Conservation (phyloP, 2,797 vertebrate genomes). For the Streptopelia turtur region DNA sequence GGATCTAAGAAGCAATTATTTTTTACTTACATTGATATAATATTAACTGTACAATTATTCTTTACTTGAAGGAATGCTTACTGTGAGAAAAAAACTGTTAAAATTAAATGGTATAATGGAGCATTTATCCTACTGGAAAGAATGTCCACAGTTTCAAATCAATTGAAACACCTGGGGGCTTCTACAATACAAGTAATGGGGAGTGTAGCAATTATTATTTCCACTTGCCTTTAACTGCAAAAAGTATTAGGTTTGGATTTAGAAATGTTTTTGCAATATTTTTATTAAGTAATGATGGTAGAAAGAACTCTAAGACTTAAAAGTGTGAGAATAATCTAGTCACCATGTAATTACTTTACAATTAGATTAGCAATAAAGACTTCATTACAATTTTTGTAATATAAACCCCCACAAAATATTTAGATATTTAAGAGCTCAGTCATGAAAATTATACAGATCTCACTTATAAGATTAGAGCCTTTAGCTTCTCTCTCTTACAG, state of each 20-base stretch:
- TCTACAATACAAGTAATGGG: background rate
- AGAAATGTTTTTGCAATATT: background rate
- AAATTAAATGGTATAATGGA: background rate
- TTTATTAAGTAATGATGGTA: conserved; percentile 5
- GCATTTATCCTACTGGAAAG: background rate
- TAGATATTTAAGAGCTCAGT: background rate
- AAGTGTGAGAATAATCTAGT: conserved; percentile 23
- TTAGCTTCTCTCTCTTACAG: background rate
- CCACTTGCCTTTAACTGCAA: background rate
- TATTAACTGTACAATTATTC: background rate
- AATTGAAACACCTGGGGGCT: background rate
- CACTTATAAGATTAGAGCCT: background rate
- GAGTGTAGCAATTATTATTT: background rate
- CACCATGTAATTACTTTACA: conserved; percentile 34
- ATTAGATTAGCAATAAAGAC: conserved; percentile 37
- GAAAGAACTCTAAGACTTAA: background rate
- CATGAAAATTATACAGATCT: background rate
- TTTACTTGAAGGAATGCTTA: conserved; percentile 9
- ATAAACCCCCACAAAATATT: background rate
- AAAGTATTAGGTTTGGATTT: background rate
- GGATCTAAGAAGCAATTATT: background rate
- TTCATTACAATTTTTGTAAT: background rate
- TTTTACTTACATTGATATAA: background rate
- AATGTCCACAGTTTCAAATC: background rate
- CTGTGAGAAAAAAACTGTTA: background rate